Evolutionary conservation across 2,797 vertebrate species (phyloP).

Genomic region (Otus scops): DNA sequence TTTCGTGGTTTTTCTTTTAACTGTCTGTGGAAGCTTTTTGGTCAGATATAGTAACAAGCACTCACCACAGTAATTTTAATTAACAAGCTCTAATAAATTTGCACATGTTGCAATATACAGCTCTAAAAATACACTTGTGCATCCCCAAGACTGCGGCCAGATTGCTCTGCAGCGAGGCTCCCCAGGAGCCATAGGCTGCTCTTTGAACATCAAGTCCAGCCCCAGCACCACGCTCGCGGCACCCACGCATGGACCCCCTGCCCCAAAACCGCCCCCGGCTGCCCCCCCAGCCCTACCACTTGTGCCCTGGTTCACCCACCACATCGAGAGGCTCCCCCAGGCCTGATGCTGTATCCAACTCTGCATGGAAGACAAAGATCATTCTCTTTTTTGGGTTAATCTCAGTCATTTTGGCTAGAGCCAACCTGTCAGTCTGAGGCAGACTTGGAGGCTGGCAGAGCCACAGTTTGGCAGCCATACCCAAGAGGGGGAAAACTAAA

Average conservation of each 20-base stretch:
- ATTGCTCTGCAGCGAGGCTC: not conserved
- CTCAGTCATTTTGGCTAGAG: not conserved
- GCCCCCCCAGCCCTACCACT: not conserved
- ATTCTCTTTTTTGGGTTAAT: not conserved
- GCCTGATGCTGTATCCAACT: not conserved
- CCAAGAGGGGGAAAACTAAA: not conserved
- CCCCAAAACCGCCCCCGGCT: rapidly evolving
- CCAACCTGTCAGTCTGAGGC: not conserved
- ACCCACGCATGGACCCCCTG: rapidly evolving
- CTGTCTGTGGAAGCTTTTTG: not conserved
- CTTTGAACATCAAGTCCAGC: not conserved
- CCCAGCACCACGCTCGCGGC: rapidly evolving
- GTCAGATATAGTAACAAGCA: conserved; percentile 46
- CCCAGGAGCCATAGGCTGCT: not conserved
- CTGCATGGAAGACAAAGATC: not conserved
- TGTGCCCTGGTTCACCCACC: not conserved
- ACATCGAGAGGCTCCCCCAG: rapidly evolving
- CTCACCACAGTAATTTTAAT: conserved; percentile 51
- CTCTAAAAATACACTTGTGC: not conserved
- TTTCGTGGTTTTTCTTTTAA: conserved; percentile 29
- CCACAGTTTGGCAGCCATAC: not conserved
- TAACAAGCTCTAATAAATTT: conserved; percentile 63
- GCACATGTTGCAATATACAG: conserved; percentile 29
- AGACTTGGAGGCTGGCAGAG: not conserved
- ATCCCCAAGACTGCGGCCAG: not conserved